Evolutionary conservation across 2,797 vertebrate species (phyloP), one percentile per base, ranked within the genome.

Genomic region (Erithacus rubecula): DNA sequence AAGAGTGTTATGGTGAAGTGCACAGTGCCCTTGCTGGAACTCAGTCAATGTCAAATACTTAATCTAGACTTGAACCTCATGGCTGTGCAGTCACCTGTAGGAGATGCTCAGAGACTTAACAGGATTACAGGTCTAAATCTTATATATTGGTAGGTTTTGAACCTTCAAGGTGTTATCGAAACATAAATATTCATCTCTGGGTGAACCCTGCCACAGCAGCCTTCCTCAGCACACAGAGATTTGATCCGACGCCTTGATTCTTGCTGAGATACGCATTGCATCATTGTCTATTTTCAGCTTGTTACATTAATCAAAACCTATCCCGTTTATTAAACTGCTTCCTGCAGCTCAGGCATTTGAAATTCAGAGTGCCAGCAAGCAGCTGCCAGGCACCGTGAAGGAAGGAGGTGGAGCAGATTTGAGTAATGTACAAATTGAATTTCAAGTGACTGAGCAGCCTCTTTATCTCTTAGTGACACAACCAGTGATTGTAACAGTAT

Each of bases 221-320:
- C 83, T 94, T 83, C 83, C 90, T 96, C 63, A 82, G 70, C 88
- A 91, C 58, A 75, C n/a, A 87, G 51, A 87, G 39, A 58, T 94
- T 94, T 96, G 91, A 96, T 96, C 92, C 3, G 2, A 88, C 46
- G 39, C 82, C 6, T 29, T 85, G 83, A 87, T 94, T 97, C 92
- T 96, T 96, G 93, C 93, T 97, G 95, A 97, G 96, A 96, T 97
- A 87, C 32, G 87, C 87, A 96, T 98, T 97, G 96, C 97, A 97
- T 97, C 96, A 97, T 95, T 95, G 92, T 97, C 97, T 98, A 96
- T 97, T 98, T 98, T 96, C 87, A 91, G 95, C 94, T 97, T 95
- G 96, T 96, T 98, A 95, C 97, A 97, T 98, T 98, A 97, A 97
- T 98, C 97, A 98, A 97, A 98, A 97, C 86, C 93, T 96, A 96